Conservation (phyloP, 2,797 vertebrate species). For the Onychomys torridus region DNA sequence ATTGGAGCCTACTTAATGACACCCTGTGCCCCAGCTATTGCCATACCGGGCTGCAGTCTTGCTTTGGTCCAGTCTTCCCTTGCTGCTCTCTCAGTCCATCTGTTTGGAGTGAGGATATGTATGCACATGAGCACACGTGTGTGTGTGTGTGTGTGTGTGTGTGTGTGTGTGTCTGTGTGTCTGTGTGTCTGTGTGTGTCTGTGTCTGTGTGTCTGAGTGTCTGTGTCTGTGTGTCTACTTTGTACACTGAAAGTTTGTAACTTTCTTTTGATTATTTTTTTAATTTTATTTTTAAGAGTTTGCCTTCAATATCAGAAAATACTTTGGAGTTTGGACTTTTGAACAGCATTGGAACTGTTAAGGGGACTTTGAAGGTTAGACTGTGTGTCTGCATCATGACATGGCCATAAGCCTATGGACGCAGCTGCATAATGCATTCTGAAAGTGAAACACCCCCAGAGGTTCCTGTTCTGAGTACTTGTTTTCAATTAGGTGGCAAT, state of each 20-base stretch:
- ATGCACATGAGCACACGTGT: too few relatives aligned
- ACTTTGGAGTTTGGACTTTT: neutral
- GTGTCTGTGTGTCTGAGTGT: neutral
- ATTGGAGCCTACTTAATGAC: neutral
- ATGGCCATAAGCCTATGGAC: neutral
- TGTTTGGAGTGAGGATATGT: neutral
- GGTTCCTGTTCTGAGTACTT: neutral
- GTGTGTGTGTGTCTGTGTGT: neutral
- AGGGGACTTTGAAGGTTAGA: neutral
- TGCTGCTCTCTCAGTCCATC: neutral
- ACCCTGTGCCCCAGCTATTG: neutral
- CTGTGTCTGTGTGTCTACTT: too few relatives aligned
- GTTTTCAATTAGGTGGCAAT: neutral
- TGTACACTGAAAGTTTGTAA: neutral
- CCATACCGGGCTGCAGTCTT: neutral
- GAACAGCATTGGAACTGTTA: neutral
- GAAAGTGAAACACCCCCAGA: neutral
- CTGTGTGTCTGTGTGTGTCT: neutral
- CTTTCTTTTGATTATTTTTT: neutral
- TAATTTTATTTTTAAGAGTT: neutral
- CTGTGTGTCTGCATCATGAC: neutral
- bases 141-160: neutral
- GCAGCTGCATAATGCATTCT: too few relatives aligned
- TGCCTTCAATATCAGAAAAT: neutral
- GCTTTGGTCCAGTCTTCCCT: neutral